phyloP scores from a whole-genome alignment of 2,797 vertebrate genomes.

The Lepus oiostolus region DNA sequence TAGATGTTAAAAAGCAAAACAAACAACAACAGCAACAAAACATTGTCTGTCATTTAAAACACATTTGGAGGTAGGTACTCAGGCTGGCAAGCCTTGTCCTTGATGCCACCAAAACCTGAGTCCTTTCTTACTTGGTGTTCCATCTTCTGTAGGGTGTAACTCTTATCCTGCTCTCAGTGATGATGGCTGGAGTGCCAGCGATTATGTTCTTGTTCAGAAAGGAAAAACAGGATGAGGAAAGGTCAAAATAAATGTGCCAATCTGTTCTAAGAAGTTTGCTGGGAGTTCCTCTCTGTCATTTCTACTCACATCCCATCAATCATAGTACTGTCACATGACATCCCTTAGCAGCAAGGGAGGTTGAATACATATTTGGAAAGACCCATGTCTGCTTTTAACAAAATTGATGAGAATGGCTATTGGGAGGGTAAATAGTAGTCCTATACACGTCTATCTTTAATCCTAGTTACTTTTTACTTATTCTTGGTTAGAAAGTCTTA shows the following conservation, averaged over 20 bases:
- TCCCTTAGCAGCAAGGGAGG: not conserved
- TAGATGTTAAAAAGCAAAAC: constrained; percentile 54
- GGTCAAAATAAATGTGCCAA: not conserved
- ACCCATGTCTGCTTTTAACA: not conserved
- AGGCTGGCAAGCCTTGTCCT: not conserved
- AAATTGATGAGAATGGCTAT: not conserved
- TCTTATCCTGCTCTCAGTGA: not conserved
- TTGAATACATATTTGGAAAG: not conserved
- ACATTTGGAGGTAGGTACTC: not conserved
- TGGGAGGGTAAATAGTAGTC: not conserved
- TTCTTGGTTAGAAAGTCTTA: constrained; percentile 33
- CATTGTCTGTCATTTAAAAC: not conserved
- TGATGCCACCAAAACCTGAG: not conserved
- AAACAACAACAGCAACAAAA: not conserved
- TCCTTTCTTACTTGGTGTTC: not conserved
- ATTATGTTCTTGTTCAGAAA: not conserved
- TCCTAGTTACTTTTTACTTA: not conserved
- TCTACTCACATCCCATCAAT: not conserved
- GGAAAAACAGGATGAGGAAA: not conserved
- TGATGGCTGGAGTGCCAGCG: not conserved
- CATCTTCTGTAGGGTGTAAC: not conserved
- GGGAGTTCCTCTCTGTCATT: not conserved
- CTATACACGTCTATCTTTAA: not conserved
- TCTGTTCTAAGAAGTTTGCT: constrained; percentile 33
- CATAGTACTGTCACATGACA: not conserved